Conservation (phyloP, 2,888 invertebrate genomes). For the Eulithis testata region DNA sequence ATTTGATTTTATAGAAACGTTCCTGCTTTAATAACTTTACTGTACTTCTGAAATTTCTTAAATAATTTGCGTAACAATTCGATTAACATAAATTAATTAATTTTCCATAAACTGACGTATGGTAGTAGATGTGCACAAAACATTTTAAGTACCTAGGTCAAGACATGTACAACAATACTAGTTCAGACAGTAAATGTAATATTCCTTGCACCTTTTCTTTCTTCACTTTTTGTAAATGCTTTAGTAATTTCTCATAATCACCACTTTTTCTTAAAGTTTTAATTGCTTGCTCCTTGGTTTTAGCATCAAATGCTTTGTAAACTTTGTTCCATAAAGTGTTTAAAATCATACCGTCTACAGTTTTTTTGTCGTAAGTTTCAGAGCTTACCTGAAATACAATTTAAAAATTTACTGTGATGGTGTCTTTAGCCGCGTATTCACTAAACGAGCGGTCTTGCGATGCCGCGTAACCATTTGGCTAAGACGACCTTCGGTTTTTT, state of each 20-base stretch:
- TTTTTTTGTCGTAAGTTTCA: conserved; percentile 57
- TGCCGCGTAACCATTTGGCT: too few species aligned
- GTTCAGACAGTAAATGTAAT: conserved; percentile 61
- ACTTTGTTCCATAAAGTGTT: conserved; percentile 74
- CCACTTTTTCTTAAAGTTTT: conserved; percentile 57
- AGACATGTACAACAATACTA: conserved; percentile 63
- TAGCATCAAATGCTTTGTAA: conserved; percentile 58
- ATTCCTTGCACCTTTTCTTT: conserved; percentile 63
- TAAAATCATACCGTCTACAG: conserved; percentile 69
- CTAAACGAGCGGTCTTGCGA: too few species aligned
- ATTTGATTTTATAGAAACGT: too few species aligned
- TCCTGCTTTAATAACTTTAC: too few species aligned
- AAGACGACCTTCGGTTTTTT: too few species aligned
- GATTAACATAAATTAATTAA: too few species aligned
- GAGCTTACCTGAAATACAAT: conserved; percentile 53
- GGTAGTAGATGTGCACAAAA: too few species aligned
- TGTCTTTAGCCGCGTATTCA: too few species aligned
- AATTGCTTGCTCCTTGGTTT: conserved; percentile 65
- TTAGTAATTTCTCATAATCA: conserved; percentile 65
- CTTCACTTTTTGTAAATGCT: conserved; percentile 59
- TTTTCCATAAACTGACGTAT: too few species aligned
- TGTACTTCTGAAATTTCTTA: too few species aligned
- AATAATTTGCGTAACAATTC: too few species aligned
- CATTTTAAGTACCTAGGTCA: conserved; percentile 35
- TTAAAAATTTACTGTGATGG: not conserved